Conservation (phyloP, 2,113 vertebrate species). For the Centropus unirufus region DNA sequence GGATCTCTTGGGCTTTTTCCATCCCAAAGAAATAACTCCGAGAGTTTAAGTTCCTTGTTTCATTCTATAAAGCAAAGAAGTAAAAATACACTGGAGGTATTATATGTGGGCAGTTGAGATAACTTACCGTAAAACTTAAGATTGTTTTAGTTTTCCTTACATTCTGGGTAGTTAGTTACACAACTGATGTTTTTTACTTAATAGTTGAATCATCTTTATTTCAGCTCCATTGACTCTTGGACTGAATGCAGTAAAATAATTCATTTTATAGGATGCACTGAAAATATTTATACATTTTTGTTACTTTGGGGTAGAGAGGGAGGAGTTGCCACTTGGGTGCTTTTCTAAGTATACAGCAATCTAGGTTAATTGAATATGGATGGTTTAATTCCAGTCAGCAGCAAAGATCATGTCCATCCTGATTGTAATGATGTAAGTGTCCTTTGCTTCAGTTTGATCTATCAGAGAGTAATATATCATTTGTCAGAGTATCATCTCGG, state of each 20-base stretch:
- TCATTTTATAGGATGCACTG: background rate
- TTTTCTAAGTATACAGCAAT: conserved; percentile 3
- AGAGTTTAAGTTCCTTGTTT: background rate
- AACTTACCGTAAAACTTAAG: background rate
- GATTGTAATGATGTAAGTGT: conserved; percentile 48
- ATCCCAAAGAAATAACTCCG: background rate
- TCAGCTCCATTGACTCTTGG: background rate
- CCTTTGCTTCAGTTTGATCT: conserved; percentile 44
- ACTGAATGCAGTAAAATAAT: background rate
- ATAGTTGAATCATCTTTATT: background rate
- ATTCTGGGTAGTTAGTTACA: background rate
- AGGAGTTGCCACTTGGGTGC: background rate
- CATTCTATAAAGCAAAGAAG: background rate
- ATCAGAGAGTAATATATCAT: background rate
- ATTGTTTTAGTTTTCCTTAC: background rate
- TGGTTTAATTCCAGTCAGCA: conserved; percentile 75
- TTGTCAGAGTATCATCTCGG: conserved; percentile 7
- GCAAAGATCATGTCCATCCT: conserved; percentile 62
- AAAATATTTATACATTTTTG: conserved; percentile 22
- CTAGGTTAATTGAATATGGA: conserved; percentile 53
- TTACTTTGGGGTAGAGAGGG: background rate
- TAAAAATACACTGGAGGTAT: background rate
- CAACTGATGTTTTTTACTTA: background rate
- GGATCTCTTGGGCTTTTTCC: background rate
- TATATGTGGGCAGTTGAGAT: background rate